Conservation (phyloP, 2,797 vertebrate species). For the Lepus townsendii region DNA sequence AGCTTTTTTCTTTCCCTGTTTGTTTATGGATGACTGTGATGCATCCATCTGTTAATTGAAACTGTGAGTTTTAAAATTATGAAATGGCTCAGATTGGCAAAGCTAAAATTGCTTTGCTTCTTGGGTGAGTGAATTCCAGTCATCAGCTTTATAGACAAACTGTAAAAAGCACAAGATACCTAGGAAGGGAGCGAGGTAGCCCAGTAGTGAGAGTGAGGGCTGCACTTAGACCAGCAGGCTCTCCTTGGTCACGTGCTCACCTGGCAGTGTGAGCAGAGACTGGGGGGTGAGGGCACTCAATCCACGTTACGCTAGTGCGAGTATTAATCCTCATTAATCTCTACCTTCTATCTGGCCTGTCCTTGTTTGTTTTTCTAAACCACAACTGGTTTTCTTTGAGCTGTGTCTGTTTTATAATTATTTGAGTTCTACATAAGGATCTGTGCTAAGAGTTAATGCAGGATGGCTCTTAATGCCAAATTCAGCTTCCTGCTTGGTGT, state of each 20-base stretch:
- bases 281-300: neutral
- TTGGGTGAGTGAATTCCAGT: slow-evolving; percentile 73
- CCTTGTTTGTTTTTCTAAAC: neutral
- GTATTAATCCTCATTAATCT: neutral
- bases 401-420: neutral
- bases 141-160: slow-evolving; percentile 62
- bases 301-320: neutral
- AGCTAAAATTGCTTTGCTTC: slow-evolving; percentile 78
- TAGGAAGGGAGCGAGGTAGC: neutral
- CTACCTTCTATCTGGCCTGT: neutral
- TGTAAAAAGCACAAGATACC: slow-evolving; percentile 50
- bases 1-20: slow-evolving; percentile 72
- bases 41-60: slow-evolving; percentile 85
- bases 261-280: neutral
- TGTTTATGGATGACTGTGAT: slow-evolving; percentile 85
- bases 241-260: neutral
- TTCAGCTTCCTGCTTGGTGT: neutral
- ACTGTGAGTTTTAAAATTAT: slow-evolving; percentile 79
- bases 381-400: neutral
- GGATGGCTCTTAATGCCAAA: neutral
- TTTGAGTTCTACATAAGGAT: neutral
- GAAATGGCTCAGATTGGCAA: slow-evolving; percentile 59
- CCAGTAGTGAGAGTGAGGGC: neutral
- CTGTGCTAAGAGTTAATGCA: neutral
- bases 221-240: neutral